Conservation (phyloP, 2,888 invertebrate genomes). For the Amblyteles armatorius region DNA sequence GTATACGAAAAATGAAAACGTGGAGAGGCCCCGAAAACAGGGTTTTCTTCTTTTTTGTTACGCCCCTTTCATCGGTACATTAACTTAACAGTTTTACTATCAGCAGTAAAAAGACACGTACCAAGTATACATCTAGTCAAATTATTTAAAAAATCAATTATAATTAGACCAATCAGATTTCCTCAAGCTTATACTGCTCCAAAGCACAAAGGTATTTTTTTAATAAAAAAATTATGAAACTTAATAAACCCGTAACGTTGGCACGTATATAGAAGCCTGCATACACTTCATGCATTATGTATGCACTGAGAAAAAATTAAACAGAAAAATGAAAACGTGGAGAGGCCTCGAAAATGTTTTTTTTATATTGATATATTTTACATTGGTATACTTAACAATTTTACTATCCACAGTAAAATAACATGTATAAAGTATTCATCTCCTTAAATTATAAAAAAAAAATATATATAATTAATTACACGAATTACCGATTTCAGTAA, state of each 20-base stretch:
- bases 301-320: too few species aligned
- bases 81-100: not conserved
- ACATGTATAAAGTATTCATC: not conserved
- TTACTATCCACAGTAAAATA: too few species aligned
- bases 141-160: not conserved
- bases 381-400: not conserved
- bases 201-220: too few species aligned
- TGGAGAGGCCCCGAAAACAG: conserved; percentile 18
- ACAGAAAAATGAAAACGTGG: conserved; percentile 35
- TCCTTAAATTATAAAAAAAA: not conserved
- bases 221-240: not conserved
- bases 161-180: too few species aligned
- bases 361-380: not conserved
- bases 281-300: conserved; percentile 52
- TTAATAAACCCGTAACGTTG: conserved; percentile 26
- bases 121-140: not conserved
- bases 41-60: conserved; percentile 8
- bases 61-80: not conserved
- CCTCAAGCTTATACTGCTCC: too few species aligned
- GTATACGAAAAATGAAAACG: conserved; percentile 39
- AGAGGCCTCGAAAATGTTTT: conserved; percentile 5
- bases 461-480: too few species aligned
- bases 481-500: too few species aligned
- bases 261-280: not conserved
- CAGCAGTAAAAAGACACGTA: not conserved